Conservation (phyloP, 2,888 invertebrate species). For the Lampropteryx suffumata region DNA sequence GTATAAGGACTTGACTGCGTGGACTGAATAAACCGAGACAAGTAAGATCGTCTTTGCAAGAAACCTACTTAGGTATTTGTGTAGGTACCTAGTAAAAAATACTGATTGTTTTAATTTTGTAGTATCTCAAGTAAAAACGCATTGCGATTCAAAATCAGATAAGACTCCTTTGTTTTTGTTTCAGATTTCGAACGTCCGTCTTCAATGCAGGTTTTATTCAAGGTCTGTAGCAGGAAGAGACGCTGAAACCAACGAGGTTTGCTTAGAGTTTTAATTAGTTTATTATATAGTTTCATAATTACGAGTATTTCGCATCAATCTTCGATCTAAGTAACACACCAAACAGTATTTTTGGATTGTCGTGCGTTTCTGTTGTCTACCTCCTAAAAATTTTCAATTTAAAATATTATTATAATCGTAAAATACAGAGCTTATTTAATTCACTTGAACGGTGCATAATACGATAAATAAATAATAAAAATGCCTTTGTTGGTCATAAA, state of each 20-base stretch:
- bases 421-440: slow-evolving; percentile 7
- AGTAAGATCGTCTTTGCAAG: too few species aligned
- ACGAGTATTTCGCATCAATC: too few species aligned
- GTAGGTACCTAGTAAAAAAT: too few species aligned
- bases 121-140: neutral
- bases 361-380: too few species aligned
- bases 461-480: slow-evolving; percentile 39
- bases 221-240: slow-evolving; percentile 44
- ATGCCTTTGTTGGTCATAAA: slow-evolving; percentile 39
- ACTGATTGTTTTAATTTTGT: neutral
- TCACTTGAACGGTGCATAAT: slow-evolving; percentile 1
- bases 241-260: slow-evolving; percentile 58
- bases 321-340: too few species aligned
- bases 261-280: slow-evolving; percentile 6
- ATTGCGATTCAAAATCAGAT: neutral
- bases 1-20: too few species aligned
- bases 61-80: too few species aligned
- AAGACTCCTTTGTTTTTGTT: slow-evolving; percentile 42
- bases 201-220: slow-evolving; percentile 54
- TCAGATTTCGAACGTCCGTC: slow-evolving; percentile 59
- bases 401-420: neutral
- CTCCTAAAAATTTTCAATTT: too few species aligned
- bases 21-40: too few species aligned
- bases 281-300: too few species aligned
- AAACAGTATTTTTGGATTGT: too few species aligned